Evolutionary conservation across 2,113 vertebrate genomes (phyloP), one percentile per base, ranked within the genome.

Genomic region (Apodemus sylvaticus): DNA sequence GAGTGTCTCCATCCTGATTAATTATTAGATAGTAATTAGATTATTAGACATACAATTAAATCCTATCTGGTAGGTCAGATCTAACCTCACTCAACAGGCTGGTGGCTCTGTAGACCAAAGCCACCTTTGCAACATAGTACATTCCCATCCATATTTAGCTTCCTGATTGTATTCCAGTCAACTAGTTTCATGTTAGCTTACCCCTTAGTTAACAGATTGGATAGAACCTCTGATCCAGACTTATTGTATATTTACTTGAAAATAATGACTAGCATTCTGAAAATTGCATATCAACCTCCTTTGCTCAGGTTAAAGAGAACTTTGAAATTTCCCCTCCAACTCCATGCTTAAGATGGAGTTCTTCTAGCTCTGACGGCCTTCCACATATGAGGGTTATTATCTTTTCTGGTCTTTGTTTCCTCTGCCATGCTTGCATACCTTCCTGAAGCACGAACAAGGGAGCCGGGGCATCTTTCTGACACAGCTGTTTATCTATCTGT

Each of bases 391-490:
- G n/a, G 0, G 22, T 60, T 8, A 45, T 48, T 55, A 48, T 78
- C 26, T 39, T 17, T 6, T 14, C 0, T 11, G 0, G 19, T 14
- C 4, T 1, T 64, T 39, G 4, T 70, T 45, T 60, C 34, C 48
- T 42, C 10, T 34, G 6, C 7, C 34, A 0, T 5, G 20, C 19
- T 6, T 58, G 26, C 0, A 1, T 19, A 14, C 31, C 45, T 9
- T n/a, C n/a, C 39, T 10, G 4, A 45, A 53, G 3, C 48, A 36
- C 1, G 29, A 29, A 39, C 12, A 39, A 42, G 19, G 10, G 3
- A 7, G 4, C 11, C 8, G 19, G 12, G 20, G 42, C n/a, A 26
- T 26, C 13, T 39, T 3, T 17, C 24, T 34, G 2, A 42, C 3
- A 2, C 0, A 1, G 29, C 0, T 39, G 31, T 48, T 60, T 53